phyloP scores from a whole-genome alignment of 2,113 vertebrate species.

The Clarias gariepinus region DNA sequence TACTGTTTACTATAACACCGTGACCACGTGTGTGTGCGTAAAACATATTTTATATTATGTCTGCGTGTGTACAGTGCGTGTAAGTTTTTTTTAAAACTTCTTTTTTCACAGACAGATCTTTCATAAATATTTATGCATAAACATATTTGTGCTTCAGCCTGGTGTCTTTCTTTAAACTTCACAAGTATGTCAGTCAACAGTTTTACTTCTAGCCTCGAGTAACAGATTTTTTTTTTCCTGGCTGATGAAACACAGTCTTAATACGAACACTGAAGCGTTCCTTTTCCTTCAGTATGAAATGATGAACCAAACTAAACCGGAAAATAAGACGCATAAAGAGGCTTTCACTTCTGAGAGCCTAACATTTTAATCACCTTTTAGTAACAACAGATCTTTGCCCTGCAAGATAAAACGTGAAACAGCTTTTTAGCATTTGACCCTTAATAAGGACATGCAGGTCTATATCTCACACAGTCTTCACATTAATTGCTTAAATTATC shows the following conservation, averaged over 20 bases:
- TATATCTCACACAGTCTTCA: not conserved
- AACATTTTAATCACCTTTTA: not conserved
- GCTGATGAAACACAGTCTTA: conserved; percentile 37
- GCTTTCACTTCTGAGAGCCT: conserved; percentile 60
- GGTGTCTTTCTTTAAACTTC: not conserved
- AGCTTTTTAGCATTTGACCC: not conserved
- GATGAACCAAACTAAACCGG: conserved; percentile 54
- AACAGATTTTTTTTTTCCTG: conserved; percentile 53
- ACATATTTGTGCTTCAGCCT: not conserved
- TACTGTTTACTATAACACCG: too few relatives aligned
- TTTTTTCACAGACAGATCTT: not conserved
- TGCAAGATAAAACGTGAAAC: not conserved
- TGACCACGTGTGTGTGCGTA: too few relatives aligned
- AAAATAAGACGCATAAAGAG: conserved; percentile 58
- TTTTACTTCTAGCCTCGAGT: conserved; percentile 42
- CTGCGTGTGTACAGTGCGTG: too few relatives aligned
- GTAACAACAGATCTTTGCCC: not conserved
- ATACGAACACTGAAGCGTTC: conserved; percentile 58
- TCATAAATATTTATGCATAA: not conserved
- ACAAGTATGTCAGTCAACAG: conserved; percentile 49
- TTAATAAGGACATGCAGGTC: not conserved
- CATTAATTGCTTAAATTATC: not conserved
- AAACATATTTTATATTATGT: too few relatives aligned
- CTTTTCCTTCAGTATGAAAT: conserved; percentile 61
- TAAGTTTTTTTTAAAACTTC: not conserved